These are phyloP conservation scores for Brachionus plicatilis DNA, from an alignment of 1,140 invertebrate species.

Conservation along the genomic window DNA sequence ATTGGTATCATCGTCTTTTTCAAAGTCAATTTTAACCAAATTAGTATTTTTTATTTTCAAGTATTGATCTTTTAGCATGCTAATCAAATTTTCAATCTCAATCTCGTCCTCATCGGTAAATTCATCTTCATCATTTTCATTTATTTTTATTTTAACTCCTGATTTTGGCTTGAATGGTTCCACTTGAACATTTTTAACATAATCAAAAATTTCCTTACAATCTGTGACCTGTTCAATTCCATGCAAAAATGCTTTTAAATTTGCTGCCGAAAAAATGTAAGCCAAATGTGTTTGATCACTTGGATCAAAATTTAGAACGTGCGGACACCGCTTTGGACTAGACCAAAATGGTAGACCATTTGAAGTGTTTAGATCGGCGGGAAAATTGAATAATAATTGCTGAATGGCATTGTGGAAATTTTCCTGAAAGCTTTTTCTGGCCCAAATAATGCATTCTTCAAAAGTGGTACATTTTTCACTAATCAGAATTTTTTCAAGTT, in stretches of 20 bases:
- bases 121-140: constrained; percentile 60
- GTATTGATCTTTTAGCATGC: background rate
- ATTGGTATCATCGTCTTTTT: constrained; percentile 96
- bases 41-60: constrained; percentile 55
- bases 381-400: constrained; percentile 94
- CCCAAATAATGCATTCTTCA: constrained; percentile 83
- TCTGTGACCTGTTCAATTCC: constrained; percentile 59
- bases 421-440: constrained; percentile 79
- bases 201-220: constrained; percentile 47
- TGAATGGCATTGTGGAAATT: constrained; percentile 91
- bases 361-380: constrained; percentile 76
- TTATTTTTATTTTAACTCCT: constrained; percentile 93
- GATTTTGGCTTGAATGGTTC: constrained; percentile 83
- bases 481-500: constrained; percentile 76
- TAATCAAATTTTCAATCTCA: background rate
- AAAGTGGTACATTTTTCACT: constrained; percentile 76
- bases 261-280: constrained; percentile 85
- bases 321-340: constrained; percentile 91
- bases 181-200: constrained; percentile 61
- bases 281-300: constrained; percentile 69
- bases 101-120: background rate
- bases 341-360: constrained; percentile 93
- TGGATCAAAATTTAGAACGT: constrained; percentile 60
- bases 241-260: constrained; percentile 85
- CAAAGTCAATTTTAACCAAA: constrained; percentile 84